Percentiles rank a stretch among this genome's conserved stretches.
These are phyloP conservation scores for Psylliodes chrysocephalus DNA, from an alignment of 2,888 invertebrate species.

Conservation along the genomic window DNA sequence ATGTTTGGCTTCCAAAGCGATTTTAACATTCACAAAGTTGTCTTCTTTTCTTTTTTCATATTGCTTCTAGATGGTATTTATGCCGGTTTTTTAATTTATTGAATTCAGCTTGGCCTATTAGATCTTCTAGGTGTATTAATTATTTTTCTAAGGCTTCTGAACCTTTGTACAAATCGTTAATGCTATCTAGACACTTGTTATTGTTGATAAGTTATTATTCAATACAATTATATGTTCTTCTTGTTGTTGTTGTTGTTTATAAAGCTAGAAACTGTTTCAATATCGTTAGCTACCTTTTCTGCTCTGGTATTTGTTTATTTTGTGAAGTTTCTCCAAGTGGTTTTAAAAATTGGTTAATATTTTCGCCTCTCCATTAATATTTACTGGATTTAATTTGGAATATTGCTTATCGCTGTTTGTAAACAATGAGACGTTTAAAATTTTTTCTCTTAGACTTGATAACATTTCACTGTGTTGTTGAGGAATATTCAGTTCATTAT, in stretches of 20 bases:
- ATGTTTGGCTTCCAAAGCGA: conserved; percentile 69
- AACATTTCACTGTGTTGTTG: no score
- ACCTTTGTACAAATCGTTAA: conserved; percentile 68
- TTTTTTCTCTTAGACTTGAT: conserved; percentile 52
- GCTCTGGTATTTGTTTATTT: conserved; percentile 72
- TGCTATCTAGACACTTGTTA: conserved; percentile 66
- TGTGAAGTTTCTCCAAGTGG: conserved; percentile 77
- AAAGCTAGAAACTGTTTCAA: conserved; percentile 60
- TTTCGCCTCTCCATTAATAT: conserved; percentile 74
- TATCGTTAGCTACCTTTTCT: conserved; percentile 66
- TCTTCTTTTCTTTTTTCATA: conserved; percentile 73
- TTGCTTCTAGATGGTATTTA: conserved; percentile 72
- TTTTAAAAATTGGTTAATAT: conserved; percentile 77
- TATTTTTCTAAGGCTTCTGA: conserved; percentile 74
- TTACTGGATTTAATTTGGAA: conserved; percentile 52
- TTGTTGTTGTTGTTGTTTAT: conserved; percentile 54
- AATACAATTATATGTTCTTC: conserved; percentile 55
- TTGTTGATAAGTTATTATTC: conserved; percentile 57
- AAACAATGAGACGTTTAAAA: conserved; percentile 53
- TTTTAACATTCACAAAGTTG: conserved; percentile 63
- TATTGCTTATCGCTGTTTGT: conserved; percentile 42
- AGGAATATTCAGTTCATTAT: no score
- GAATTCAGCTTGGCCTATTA: conserved; percentile 76
- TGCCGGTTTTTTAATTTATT: conserved; percentile 78
- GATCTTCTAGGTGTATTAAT: conserved; percentile 73